Base-by-base conservation (phyloP, 2,888 invertebrate genomes). In the Amblyteles armatorius region DNA sequence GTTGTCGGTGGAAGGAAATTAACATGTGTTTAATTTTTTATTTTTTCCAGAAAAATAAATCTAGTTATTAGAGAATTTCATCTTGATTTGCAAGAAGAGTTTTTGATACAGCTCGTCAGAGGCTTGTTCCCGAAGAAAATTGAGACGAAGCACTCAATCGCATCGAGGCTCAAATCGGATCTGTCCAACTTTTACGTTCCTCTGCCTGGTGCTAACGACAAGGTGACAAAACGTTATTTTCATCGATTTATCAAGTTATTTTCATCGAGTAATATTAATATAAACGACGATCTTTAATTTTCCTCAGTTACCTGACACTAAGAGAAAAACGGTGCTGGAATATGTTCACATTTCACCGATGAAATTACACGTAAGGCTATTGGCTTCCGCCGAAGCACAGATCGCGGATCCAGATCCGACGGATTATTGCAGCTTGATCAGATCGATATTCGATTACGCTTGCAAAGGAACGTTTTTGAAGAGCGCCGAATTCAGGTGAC, bases 321-420 rank as follows among this genome's bases (percentile, higher is more conserved):
- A 76, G 73, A 87, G 60, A 52, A 90, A 79, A 63, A 88, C 86
- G 87, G 87, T 95, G 1, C 94, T 96, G 86, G 96, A 96, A 88
- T 95, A 94, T 82, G 94, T 95, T 29, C 95, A 96, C 86, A 89
- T 96, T 67, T 95, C 96, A 3, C 96, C 96, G 0, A 90, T 96
- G 7, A 95, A 96, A 90, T 88, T 96, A 85, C 95, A 95, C 84
- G 93, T 97, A 55, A 97, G 96, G 91, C 94, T 97, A 87, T 94
- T 93, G 60, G 91, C 92, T 6, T 91, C 91, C 7, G 88, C 90
- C n/a, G 91, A 92, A 19, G 91, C 91, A 22, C 88, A 74, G 83
- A 87, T 73, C 82, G 88, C 76, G 80, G 83, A 83, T 55, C 85
- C 86, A 55, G 88, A 90, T 84, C 81, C 89, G 13, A 86, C 88